These are phyloP conservation scores for Nymphalis io DNA, from an alignment of 1,140 invertebrate genomes.

Conservation along the genomic window DNA sequence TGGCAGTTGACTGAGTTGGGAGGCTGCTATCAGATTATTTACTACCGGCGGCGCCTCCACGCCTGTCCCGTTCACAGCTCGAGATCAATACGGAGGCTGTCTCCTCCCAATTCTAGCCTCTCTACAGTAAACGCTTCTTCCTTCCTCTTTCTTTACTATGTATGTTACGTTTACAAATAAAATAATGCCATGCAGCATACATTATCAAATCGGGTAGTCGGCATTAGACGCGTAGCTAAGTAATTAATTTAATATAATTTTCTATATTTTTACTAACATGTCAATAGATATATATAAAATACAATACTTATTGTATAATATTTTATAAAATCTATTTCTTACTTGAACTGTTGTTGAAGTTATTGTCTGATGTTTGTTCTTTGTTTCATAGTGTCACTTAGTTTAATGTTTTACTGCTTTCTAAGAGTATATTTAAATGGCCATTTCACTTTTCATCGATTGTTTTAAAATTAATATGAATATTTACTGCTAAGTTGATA, in stretches of 20 bases:
- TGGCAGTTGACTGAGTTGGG: slow-evolving; percentile 42
- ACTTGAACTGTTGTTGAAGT: neutral
- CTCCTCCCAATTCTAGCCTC: slow-evolving; percentile 60
- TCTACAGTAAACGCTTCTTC: slow-evolving; percentile 40
- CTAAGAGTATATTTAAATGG: no score
- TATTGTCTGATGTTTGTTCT: no score
- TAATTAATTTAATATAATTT: neutral
- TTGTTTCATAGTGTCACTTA: no score
- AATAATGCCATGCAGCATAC: neutral
- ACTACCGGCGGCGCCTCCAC: slow-evolving; percentile 57
- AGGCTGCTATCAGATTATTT: slow-evolving; percentile 53
- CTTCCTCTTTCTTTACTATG: slow-evolving; percentile 14
- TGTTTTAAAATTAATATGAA: no score
- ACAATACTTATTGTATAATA: neutral
- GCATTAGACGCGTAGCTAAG: neutral
- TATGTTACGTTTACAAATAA: neutral
- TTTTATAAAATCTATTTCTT: neutral
- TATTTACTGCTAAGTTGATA: no score
- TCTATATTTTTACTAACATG: neutral
- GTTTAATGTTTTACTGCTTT: no score
- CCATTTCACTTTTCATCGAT: no score
- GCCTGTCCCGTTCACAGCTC: slow-evolving; percentile 58
- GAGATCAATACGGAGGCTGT: slow-evolving; percentile 71
- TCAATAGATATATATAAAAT: no score
- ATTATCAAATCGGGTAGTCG: neutral